Evolutionary conservation across 2,888 invertebrate species (phyloP).

Genomic region (Perizoma affinitatum): DNA sequence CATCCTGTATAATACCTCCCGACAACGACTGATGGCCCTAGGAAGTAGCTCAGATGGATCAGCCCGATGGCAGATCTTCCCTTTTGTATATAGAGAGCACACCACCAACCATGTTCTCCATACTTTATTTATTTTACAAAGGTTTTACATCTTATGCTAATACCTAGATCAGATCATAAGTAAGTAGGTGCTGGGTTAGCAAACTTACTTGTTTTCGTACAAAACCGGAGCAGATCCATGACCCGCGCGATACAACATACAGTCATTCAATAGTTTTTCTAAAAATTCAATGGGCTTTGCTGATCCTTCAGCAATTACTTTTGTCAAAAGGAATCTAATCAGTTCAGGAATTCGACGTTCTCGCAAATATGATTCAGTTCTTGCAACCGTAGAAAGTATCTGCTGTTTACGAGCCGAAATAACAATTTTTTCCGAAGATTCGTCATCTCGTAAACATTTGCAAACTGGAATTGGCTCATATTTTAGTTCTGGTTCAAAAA

Average conservation of each 20-base stretch:
- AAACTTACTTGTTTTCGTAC: conserved; percentile 62
- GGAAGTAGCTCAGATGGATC: no score
- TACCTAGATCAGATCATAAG: background rate
- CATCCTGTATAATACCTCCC: no score
- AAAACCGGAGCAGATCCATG: conserved; percentile 66
- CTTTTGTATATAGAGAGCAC: no score
- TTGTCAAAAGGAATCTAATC: conserved; percentile 65
- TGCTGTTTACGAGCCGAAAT: conserved; percentile 56
- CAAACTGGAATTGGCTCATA: conserved; percentile 47
- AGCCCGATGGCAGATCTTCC: no score
- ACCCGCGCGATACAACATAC: conserved; percentile 72
- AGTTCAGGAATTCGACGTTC: conserved; percentile 71
- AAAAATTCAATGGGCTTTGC: conserved; percentile 55
- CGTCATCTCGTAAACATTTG: conserved; percentile 52
- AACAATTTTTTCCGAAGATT: conserved; percentile 44
- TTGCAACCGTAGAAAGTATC: conserved; percentile 55
- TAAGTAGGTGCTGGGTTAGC: background rate
- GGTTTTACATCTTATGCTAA: background rate
- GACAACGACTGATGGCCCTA: no score
- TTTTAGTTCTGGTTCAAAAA: conserved; percentile 22
- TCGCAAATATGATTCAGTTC: conserved; percentile 67
- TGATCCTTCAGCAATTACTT: conserved; percentile 58
- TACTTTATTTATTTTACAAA: no score
- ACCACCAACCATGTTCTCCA: no score
- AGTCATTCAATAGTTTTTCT: conserved; percentile 64